phyloP scores from a whole-genome alignment of 2,888 invertebrate species.

The Tineola bisselliella region DNA sequence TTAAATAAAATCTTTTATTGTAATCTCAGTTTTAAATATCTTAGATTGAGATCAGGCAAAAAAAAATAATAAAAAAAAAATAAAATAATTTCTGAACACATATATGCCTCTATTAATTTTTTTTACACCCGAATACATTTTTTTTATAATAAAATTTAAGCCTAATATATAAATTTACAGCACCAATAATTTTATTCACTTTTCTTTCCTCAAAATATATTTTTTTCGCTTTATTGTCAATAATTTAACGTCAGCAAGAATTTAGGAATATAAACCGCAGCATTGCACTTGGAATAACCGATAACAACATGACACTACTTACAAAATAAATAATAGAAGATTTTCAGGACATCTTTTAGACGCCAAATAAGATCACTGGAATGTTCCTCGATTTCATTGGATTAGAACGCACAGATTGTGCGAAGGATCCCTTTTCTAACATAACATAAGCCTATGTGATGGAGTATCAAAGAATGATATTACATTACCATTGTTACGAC shows the following conservation, averaged over 20 bases:
- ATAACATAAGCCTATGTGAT: slow-evolving; percentile 1
- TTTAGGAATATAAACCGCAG: slow-evolving; percentile 60
- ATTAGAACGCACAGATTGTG: not conserved
- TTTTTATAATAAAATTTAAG: slow-evolving; percentile 58
- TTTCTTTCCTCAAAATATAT: slow-evolving; percentile 64
- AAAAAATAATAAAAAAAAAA: slow-evolving; percentile 61
- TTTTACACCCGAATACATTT: slow-evolving; percentile 61
- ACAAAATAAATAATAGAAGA: not conserved
- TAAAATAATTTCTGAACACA: slow-evolving; percentile 64
- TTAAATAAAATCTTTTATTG: slow-evolving; percentile 52
- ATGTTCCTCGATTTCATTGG: slow-evolving; percentile 7
- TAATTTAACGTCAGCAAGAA: slow-evolving; percentile 59
- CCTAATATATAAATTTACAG: slow-evolving; percentile 69
- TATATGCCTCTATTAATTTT: slow-evolving; percentile 52
- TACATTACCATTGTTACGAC: not conserved
- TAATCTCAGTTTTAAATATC: slow-evolving; percentile 66
- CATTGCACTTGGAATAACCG: slow-evolving; percentile 49
- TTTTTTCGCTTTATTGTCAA: slow-evolving; percentile 67
- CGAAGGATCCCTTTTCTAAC: not conserved
- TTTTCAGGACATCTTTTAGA: not conserved
- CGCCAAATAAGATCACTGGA: slow-evolving; percentile 15
- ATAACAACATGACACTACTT: slow-evolving; percentile 6
- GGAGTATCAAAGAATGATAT: not conserved
- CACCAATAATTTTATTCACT: slow-evolving; percentile 55
- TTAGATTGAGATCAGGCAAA: slow-evolving; percentile 65